A percentile compares a stretch with the other conserved stretches of the same genome.
These are phyloP conservation scores for Planiliza haematocheilus DNA, from an alignment of 2,113 vertebrate species.

Conservation along the genomic window DNA sequence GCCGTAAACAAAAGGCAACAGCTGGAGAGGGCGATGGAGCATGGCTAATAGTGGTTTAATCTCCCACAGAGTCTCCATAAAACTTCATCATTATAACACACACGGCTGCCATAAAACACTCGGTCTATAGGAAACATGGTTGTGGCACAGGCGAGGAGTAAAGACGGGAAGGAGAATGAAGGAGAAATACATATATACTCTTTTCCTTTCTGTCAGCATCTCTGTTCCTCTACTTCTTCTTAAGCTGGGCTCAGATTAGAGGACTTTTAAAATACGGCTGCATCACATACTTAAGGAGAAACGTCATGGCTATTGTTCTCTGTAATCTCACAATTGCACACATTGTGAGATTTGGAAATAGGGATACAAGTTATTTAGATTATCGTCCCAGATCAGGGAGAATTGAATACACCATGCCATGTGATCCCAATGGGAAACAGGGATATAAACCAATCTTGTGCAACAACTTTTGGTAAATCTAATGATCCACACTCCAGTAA, in stretches of 20 bases:
- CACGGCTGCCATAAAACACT: constrained; percentile 74
- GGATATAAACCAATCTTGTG: no score
- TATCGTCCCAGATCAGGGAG: no score
- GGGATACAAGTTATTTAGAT: no score
- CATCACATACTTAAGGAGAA: no score
- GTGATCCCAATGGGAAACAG: no score
- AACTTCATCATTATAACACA: constrained; percentile 77
- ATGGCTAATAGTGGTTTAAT: constrained; percentile 84
- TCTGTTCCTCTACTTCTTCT: not conserved
- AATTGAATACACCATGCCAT: no score
- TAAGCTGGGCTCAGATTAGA: not conserved
- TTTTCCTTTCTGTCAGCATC: not conserved
- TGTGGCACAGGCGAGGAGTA: constrained; percentile 16
- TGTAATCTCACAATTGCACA: no score
- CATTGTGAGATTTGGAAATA: no score
- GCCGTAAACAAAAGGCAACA: constrained; percentile 84
- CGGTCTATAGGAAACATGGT: constrained; percentile 56
- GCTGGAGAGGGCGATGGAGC: constrained; percentile 77
- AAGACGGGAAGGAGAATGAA: constrained; percentile 3
- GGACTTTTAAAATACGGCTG: not conserved
- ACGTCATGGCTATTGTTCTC: no score
- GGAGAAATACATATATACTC: not conserved
- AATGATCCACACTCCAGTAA: no score
- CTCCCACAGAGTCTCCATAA: constrained; percentile 82
- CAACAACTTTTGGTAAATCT: no score